Percentiles rank a stretch among this genome's conserved stretches.
Conservation (phyloP, 2,113 vertebrate species). For the Rhea pennata region DNA sequence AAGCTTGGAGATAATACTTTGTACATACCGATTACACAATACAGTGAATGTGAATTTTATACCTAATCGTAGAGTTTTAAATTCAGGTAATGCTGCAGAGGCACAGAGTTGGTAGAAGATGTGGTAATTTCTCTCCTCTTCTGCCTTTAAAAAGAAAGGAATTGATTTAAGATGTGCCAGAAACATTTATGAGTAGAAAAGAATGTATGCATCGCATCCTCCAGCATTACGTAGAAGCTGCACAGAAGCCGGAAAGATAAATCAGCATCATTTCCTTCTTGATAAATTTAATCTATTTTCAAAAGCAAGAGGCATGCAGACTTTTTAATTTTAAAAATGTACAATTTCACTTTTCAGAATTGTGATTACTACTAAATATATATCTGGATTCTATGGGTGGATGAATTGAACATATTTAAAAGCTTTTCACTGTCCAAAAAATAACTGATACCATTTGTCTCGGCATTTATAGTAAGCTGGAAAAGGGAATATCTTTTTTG, state of each 20-base stretch:
- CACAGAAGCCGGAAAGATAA: neutral
- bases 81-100: constrained; percentile 90
- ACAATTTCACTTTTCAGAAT: constrained; percentile 2
- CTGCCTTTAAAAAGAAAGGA: constrained; percentile 86
- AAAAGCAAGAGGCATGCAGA: neutral
- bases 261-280: neutral
- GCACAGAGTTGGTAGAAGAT: constrained; percentile 99
- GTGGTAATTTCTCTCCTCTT: constrained; percentile 98
- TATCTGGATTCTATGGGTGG: neutral
- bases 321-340: neutral
- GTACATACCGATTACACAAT: neutral
- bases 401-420: neutral
- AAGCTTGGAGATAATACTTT: neutral
- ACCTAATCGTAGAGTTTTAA: constrained; percentile 91
- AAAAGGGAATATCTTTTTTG: neutral
- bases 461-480: constrained; percentile 9
- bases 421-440: constrained; percentile 25
- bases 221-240: neutral
- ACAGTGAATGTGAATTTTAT: constrained; percentile 22
- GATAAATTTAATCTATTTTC: neutral
- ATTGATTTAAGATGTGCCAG: constrained; percentile 29
- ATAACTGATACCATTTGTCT: constrained; percentile 17
- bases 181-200: constrained; percentile 6
- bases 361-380: constrained; percentile 9
- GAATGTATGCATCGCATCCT: neutral